Percentiles rank a stretch among this genome's conserved stretches.
Evolutionary conservation across 2,797 vertebrate genomes (phyloP).

Genomic region (Channa striata): DNA sequence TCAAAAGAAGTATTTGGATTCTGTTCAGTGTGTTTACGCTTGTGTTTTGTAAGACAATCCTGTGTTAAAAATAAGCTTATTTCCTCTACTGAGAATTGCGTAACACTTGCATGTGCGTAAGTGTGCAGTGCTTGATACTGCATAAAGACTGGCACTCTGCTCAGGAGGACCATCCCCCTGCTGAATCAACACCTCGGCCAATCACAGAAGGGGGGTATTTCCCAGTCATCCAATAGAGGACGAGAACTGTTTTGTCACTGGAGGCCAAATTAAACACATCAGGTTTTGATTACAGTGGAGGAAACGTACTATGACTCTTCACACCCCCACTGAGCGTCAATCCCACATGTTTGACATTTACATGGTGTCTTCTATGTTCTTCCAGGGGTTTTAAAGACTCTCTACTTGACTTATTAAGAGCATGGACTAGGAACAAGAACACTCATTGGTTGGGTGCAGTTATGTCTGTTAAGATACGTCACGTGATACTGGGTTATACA

Average conservation of each 20-base stretch:
- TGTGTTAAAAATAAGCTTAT: conserved; percentile 4
- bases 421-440: background rate
- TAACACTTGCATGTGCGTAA: conserved; percentile 47
- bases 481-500: background rate
- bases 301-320: background rate
- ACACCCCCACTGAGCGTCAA: background rate
- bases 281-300: conserved; percentile 9
- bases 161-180: conserved; percentile 35
- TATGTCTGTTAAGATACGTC: background rate
- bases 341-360: too few species aligned
- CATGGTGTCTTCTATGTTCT: background rate
- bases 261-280: conserved; percentile 1
- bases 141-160: conserved; percentile 20
- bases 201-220: conserved; percentile 76
- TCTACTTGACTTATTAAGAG: background rate
- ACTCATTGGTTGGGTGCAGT: background rate
- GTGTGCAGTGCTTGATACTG: background rate
- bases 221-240: conserved; percentile 68
- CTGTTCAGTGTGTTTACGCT: background rate
- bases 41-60: background rate
- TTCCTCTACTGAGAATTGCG: conserved; percentile 33
- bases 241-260: conserved; percentile 9
- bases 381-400: background rate
- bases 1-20: background rate
- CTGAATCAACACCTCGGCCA: conserved; percentile 58